Base-by-base conservation (phyloP, 2,113 vertebrate genomes). In the Pycnonotus jocosus region DNA sequence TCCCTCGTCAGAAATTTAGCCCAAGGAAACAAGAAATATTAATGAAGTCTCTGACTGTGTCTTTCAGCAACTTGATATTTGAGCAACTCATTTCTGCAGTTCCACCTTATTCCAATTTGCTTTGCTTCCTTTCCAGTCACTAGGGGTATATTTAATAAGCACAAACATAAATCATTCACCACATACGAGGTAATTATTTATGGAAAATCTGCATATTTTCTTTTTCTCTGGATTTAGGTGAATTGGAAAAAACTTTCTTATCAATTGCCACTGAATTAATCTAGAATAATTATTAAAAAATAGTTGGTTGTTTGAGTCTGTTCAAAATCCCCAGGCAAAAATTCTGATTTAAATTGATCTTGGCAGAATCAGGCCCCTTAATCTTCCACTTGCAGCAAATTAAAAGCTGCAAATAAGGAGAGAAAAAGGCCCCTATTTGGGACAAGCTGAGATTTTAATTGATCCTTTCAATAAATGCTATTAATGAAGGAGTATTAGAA, bases 21-120 rank as follows among this genome's bases (percentile, higher is more conserved):
- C 60, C 27, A 86, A 82, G 86, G 92, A 96, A 89, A 77, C 45
- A 88, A 81, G 78, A 84, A 89, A 85, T 82, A 88, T 47, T 95
- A 94, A 94, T 91, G 74, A 92, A 72, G 45, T 83, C 81, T 94
- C 70, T 85, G 13, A 57, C 88, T 86, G 51, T 13, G 22, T 57
- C 58, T 93, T 95, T 92, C 84, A 70, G 45, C 51, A 66, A 76
- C 42, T 73, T 81, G 58, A 27, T 91, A 74, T 91, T 74, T 89
- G n/a, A 78, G 86, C 11, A 73, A 78, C 77, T 94, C 31, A 51
- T 93, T 95, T 94, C 44, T 86, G 65, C 88, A 68, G 31, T 19
- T 91, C 35, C 31, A 31, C 58, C 73, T 90, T 35, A 53, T 74
- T 58, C n/a, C 82, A 74, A 53, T 94, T 96, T 94, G 8, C n/a